These are phyloP conservation scores for Sicus ferrugineus DNA, from an alignment of 2,888 invertebrate species.

Conservation along the genomic window DNA sequence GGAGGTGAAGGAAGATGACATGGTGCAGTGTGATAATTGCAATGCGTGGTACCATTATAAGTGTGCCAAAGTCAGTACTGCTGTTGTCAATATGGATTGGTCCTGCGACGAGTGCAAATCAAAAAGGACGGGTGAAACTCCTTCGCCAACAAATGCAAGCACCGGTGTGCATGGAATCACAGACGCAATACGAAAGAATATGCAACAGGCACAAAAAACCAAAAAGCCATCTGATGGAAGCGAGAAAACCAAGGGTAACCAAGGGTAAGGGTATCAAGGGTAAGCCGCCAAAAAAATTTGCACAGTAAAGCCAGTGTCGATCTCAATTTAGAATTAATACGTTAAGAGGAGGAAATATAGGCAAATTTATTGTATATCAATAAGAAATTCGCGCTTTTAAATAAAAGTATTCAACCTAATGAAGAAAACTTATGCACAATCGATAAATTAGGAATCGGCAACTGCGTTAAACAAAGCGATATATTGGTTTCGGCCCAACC, in stretches of 20 bases:
- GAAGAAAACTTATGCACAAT: neutral
- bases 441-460: neutral
- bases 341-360: neutral
- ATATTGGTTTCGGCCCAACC: neutral
- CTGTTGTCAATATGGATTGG: slow-evolving; percentile 4
- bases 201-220: neutral
- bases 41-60: slow-evolving; percentile 16
- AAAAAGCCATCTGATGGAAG: neutral
- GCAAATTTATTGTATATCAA: slow-evolving; percentile 5
- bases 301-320: neutral
- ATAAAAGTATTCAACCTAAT: neutral
- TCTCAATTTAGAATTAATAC: neutral
- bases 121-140: slow-evolving; percentile 8
- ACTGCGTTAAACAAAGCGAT: neutral
- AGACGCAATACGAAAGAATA: neutral
- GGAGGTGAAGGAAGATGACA: neutral
- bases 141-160: neutral
- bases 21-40: slow-evolving; percentile 24
- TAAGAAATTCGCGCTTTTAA: neutral
- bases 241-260: too few relatives aligned
- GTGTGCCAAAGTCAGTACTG: slow-evolving; percentile 5
- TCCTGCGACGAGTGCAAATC: slow-evolving; percentile 9
- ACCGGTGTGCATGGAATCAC: neutral
- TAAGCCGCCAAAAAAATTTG: neutral
- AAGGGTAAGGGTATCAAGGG: neutral